These are phyloP conservation scores for Drosophila seguyi DNA, from an alignment of 1,140 invertebrate species.

Conservation along the genomic window DNA sequence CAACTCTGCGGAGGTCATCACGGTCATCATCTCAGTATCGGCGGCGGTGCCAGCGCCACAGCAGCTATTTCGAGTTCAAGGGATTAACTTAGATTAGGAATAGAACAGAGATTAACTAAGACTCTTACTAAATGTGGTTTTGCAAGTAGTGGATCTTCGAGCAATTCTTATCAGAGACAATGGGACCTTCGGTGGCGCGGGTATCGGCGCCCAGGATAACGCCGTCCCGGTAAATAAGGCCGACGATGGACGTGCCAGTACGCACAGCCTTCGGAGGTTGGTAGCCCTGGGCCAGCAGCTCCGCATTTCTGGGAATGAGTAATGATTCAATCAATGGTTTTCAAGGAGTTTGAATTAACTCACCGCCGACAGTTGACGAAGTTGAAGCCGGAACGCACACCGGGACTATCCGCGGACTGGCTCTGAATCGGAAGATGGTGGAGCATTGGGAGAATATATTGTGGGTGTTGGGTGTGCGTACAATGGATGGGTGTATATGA, in stretches of 20 bases:
- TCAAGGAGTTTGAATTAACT: slow-evolving; percentile 19
- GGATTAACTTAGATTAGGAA: neutral
- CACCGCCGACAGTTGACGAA: slow-evolving; percentile 95
- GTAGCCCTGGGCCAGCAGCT: slow-evolving; percentile 91
- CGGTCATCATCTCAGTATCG: slow-evolving; percentile 96
- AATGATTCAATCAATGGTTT: neutral
- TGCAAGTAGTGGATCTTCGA: slow-evolving; percentile 98
- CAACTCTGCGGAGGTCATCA: slow-evolving; percentile 94
- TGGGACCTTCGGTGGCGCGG: slow-evolving; percentile 96
- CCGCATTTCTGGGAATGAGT: slow-evolving; percentile 91
- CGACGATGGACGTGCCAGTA: slow-evolving; percentile 99
- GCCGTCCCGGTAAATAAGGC: slow-evolving; percentile 96
- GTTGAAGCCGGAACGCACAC: slow-evolving; percentile 88
- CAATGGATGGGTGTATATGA: neutral
- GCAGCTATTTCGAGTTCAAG: slow-evolving; percentile 86
- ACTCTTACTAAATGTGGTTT: slow-evolving; percentile 95
- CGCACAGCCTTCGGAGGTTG: slow-evolving; percentile 93
- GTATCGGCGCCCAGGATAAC: slow-evolving; percentile 99
- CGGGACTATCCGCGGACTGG: neutral
- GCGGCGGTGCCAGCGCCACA: slow-evolving; percentile 99
- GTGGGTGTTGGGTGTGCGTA: neutral
- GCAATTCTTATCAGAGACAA: slow-evolving; percentile 98
- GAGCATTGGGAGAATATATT: neutral
- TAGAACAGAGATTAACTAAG: too few species aligned
- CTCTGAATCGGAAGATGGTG: neutral